Evolutionary conservation across 2,797 vertebrate species (phyloP).

Genomic region (Chelidonichthys spinosus): DNA sequence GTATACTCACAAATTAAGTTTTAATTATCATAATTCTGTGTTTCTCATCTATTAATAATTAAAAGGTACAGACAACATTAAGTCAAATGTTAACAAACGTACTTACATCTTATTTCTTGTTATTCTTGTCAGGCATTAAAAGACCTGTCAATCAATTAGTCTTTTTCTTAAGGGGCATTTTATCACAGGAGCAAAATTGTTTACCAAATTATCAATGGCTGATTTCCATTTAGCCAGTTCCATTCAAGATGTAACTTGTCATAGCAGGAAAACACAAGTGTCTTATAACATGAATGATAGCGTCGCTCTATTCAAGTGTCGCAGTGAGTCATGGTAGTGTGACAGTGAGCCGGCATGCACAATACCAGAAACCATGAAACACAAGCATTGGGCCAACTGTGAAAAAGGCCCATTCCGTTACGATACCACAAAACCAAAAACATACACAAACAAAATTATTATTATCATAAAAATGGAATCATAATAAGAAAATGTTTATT

Average conservation of each 20-base stretch:
- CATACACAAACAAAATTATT: background rate
- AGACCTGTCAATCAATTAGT: slow-evolving; percentile 1
- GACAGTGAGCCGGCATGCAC: background rate
- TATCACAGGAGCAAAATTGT: background rate
- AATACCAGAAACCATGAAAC: background rate
- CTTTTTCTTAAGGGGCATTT: background rate
- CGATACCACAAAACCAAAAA: background rate
- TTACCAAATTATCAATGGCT: background rate
- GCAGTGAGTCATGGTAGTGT: background rate
- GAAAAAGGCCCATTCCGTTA: background rate
- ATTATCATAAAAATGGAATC: background rate
- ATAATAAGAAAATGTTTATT: slow-evolving; percentile 10
- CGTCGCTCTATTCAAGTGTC: background rate
- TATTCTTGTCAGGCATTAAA: background rate
- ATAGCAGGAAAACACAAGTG: background rate
- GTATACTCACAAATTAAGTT: background rate
- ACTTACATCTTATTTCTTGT: background rate
- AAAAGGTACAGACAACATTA: background rate
- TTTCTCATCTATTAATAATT: slow-evolving; percentile 4
- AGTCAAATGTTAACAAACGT: background rate
- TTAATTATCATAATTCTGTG: background rate
- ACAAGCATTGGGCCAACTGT: background rate
- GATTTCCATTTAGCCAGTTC: slow-evolving; percentile 7
- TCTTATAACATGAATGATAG: background rate
- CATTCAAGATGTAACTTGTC: background rate